A percentile compares a stretch with the other conserved stretches of the same genome.
phyloP scores from a whole-genome alignment of 1,140 invertebrate species.

The Micrasema minimum region DNA sequence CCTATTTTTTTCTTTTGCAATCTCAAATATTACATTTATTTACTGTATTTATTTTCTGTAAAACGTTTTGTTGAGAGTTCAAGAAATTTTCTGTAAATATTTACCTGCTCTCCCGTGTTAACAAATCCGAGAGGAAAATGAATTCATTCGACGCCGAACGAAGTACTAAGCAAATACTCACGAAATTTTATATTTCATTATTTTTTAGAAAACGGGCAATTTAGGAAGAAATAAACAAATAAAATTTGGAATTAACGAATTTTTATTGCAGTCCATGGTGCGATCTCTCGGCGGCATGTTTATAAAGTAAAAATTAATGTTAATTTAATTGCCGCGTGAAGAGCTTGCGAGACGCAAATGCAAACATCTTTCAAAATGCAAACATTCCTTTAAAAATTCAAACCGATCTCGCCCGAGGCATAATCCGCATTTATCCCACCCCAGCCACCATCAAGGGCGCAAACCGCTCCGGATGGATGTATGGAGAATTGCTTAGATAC shows the following conservation, averaged over 20 bases:
- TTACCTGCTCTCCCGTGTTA: too few species aligned
- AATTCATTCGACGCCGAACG: too few species aligned
- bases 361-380: slow-evolving; percentile 45
- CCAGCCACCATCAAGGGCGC: slow-evolving; percentile 1
- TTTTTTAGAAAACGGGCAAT: slow-evolving; percentile 24
- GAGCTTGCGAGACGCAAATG: slow-evolving; percentile 48
- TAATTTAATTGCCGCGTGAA: slow-evolving; percentile 52
- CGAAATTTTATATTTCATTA: slow-evolving; percentile 21
- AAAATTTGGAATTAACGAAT: slow-evolving; percentile 45
- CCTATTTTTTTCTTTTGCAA: too few species aligned
- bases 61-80: too few species aligned
- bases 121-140: too few species aligned
- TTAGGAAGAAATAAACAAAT: slow-evolving; percentile 49
- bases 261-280: slow-evolving; percentile 41
- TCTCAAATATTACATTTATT: too few species aligned
- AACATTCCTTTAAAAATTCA: slow-evolving; percentile 39
- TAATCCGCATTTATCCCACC: slow-evolving; percentile 35
- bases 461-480: slow-evolving; percentile 44
- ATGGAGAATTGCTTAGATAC: slow-evolving; percentile 43
- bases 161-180: slow-evolving; percentile 5
- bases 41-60: too few species aligned
- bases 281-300: slow-evolving; percentile 44
- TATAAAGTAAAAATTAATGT: slow-evolving; percentile 55
- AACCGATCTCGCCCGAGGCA: slow-evolving; percentile 32
- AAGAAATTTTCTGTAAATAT: too few species aligned